Evolutionary conservation across 1,140 invertebrate species (phyloP).

Genomic region (Drosophila azteca): DNA sequence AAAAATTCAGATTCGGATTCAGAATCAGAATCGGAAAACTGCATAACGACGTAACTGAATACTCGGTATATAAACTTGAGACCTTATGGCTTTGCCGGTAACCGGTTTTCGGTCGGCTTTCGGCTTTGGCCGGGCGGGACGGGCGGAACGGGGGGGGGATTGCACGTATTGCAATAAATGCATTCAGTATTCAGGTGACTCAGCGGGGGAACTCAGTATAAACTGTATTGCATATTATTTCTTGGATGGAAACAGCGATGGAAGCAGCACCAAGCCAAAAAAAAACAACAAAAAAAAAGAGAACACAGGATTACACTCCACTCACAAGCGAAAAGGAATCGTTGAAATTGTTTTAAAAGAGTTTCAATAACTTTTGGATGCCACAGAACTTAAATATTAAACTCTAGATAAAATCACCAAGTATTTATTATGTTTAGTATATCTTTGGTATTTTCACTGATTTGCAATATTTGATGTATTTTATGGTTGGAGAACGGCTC

Average conservation of each 20-base stretch:
- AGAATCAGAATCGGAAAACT: slow-evolving; percentile 21
- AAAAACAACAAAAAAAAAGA: no score
- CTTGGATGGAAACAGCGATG: no score
- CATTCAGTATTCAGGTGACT: slow-evolving; percentile 41
- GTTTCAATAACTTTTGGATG: slow-evolving; percentile 13
- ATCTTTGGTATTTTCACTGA: slow-evolving; percentile 32
- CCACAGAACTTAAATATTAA: slow-evolving; percentile 38
- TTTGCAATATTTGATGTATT: slow-evolving; percentile 39
- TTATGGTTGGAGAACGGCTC: slow-evolving; percentile 76
- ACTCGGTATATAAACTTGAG: slow-evolving; percentile 41
- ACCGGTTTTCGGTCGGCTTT: slow-evolving; percentile 63
- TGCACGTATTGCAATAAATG: slow-evolving; percentile 52
- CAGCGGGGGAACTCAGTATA: slow-evolving; percentile 27
- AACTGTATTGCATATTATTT: neutral
- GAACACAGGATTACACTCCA: neutral
- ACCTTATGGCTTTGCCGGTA: slow-evolving; percentile 60
- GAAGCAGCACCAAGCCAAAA: no score
- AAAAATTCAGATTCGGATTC: no score
- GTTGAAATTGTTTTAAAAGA: no score
- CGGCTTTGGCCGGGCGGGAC: no score
- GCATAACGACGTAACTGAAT: slow-evolving; percentile 46
- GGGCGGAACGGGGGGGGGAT: no score
- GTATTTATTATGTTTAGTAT: slow-evolving; percentile 14
- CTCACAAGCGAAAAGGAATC: neutral
- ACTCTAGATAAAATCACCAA: slow-evolving; percentile 18